These are phyloP conservation scores for Botia kubotai DNA, from an alignment of 2,797 vertebrate species.

Conservation along the genomic window DNA sequence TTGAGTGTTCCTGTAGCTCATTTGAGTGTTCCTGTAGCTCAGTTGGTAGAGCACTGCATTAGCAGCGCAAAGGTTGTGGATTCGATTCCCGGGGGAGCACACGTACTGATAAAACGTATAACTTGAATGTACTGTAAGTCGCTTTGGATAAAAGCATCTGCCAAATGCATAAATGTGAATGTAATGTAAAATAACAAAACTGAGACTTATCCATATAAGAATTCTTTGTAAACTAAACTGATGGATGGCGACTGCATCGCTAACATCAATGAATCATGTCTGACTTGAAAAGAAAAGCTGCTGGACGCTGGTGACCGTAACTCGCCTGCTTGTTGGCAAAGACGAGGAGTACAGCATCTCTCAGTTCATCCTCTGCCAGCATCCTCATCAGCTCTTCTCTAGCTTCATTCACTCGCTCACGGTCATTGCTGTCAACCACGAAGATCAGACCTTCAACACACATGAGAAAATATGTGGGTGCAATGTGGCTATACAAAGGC, in stretches of 20 bases:
- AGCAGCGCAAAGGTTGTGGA: no score
- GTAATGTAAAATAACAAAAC: no score
- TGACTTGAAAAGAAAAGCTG: slow-evolving; percentile 7
- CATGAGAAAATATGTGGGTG: slow-evolving; percentile 27
- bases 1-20: no score
- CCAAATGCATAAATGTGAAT: no score
- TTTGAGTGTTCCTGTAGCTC: no score
- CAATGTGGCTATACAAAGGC: slow-evolving; percentile 9
- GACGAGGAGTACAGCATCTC: slow-evolving; percentile 93
- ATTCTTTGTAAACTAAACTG: neutral
- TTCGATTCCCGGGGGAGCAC: no score
- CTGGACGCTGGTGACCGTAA: neutral
- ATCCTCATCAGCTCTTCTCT: slow-evolving; percentile 97
- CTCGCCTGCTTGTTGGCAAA: slow-evolving; percentile 97
- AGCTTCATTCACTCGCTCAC: slow-evolving; percentile 93
- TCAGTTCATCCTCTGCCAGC: slow-evolving; percentile 94
- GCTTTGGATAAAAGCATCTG: no score
- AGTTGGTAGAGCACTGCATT: no score
- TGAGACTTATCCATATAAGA: neutral
- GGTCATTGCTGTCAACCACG: slow-evolving; percentile 96
- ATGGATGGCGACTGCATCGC: slow-evolving; percentile 2
- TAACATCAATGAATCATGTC: neutral
- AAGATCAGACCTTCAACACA: slow-evolving; percentile 88
- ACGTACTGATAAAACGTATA: no score
- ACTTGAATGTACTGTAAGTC: no score